These are phyloP conservation scores for Drosophila sucinea DNA, from an alignment of 1,140 invertebrate genomes.

Conservation along the genomic window DNA sequence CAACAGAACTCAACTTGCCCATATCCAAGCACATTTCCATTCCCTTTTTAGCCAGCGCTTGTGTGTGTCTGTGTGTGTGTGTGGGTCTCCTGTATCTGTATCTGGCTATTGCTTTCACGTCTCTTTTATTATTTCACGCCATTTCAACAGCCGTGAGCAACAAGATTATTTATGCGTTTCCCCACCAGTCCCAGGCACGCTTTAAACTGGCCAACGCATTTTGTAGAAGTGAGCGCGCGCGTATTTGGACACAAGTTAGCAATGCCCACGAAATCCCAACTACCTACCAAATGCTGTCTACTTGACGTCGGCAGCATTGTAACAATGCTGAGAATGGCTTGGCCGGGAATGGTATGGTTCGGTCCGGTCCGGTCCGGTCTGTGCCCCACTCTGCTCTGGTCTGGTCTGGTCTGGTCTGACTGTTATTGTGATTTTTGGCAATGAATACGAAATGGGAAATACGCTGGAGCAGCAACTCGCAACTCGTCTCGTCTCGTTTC, in stretches of 20 bases:
- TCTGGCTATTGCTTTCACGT: constrained; percentile 75
- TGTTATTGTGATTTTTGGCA: constrained; percentile 81
- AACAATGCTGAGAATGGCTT: constrained; percentile 42
- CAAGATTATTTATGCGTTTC: constrained; percentile 82
- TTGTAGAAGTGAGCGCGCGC: constrained; percentile 70
- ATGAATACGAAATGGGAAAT: constrained; percentile 75
- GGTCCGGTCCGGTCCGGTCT: constrained; percentile 1
- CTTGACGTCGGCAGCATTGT: constrained; percentile 53
- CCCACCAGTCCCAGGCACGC: constrained; percentile 65
- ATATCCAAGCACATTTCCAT: neutral
- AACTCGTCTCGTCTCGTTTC: constrained; percentile 27
- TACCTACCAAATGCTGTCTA: constrained; percentile 47
- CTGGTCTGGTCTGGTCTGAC: constrained; percentile 24
- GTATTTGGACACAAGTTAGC: constrained; percentile 74
- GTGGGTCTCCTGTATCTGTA: constrained; percentile 22
- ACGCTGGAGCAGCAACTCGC: constrained; percentile 23
- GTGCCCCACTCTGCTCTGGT: neutral
- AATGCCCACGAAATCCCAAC: constrained; percentile 17
- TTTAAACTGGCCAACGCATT: constrained; percentile 68
- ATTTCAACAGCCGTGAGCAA: constrained; percentile 82
- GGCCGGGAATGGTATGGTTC: neutral
- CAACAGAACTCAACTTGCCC: constrained; percentile 15
- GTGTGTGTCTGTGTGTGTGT: neutral
- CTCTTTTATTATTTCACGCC: constrained; percentile 81
- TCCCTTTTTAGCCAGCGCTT: neutral